phyloP scores from a whole-genome alignment of 2,113 vertebrate species.

The Tragelaphus imberbis region DNA sequence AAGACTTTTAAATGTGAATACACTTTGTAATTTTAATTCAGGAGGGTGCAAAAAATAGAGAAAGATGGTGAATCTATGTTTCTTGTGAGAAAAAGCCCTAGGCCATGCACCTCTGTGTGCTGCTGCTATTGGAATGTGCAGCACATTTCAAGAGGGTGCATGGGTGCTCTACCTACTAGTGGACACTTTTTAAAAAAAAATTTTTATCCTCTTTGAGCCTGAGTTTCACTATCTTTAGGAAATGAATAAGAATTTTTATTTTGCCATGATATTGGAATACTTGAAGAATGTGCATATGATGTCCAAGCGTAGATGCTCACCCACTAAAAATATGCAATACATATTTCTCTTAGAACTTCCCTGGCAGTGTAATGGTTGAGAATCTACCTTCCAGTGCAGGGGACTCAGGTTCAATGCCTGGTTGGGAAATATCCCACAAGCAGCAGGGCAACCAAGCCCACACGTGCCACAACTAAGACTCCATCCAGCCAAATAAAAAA shows the following conservation, averaged over 20 bases:
- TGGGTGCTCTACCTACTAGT: not conserved
- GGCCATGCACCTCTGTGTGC: not conserved
- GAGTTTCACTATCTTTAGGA: not conserved
- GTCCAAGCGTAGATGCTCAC: not conserved
- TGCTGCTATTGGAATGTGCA: not conserved
- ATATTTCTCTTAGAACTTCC: not conserved
- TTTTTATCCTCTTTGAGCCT: not conserved
- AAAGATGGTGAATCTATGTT: not conserved
- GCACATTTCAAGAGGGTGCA: not conserved
- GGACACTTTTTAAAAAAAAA: too few relatives aligned
- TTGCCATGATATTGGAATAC: not conserved
- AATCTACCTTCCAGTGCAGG: not conserved
- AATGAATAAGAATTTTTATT: not conserved
- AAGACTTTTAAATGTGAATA: constrained; percentile 41
- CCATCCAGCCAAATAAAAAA: not conserved
- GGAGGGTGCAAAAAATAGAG: constrained; percentile 33
- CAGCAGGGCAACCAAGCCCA: not conserved
- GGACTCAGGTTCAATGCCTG: not conserved
- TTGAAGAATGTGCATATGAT: not conserved
- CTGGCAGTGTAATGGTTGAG: not conserved
- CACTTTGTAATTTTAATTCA: constrained; percentile 58
- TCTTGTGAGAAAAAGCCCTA: not conserved
- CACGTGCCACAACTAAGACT: not conserved
- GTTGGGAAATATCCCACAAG: not conserved
- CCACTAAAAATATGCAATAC: not conserved